Base-by-base conservation (phyloP, 2,888 invertebrate species). In the Microlaimidae sp. region DNA sequence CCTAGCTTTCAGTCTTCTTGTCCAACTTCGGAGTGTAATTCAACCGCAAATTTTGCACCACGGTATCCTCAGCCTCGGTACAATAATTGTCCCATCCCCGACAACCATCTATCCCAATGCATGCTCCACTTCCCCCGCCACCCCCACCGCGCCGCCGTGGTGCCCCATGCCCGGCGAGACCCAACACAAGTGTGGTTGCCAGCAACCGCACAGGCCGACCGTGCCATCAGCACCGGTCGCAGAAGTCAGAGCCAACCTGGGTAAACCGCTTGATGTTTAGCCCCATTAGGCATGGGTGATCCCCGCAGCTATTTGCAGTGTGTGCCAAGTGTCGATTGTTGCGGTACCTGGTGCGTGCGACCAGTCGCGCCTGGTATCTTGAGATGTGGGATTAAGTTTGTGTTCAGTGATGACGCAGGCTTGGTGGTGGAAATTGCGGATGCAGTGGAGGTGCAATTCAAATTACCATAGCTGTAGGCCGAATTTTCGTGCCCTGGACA, bases 351-450 rank as follows among this genome's bases (percentile, higher is more conserved):
- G 64, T 59, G 63, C 56, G 46, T 60, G 27, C 66, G 67, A 66
- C 68, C 68, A 38, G 69, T 67, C 55, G 66, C 67, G 40, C 66
- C 65, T 38, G 65, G 60, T 49, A 69, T 67, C 69, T 68, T 59
- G 67, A 67, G 53, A 62, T 60, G 32, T 52, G 53, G 41, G 57
- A 63, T 13, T 66, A 66, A 58, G 61, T 66, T 26, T 62, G 63
- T 53, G 32, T 32, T n/a, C n/a, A n/a, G n/a, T n/a, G n/a, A n/a
- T n/a, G n/a, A n/a, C n/a, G n/a, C n/a, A n/a, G n/a, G n/a, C n/a
- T n/a, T n/a, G n/a, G n/a, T n/a, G n/a, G n/a, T n/a, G n/a, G n/a
- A n/a, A n/a, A n/a, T n/a, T n/a, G n/a, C n/a, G n/a, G n/a, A n/a
- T n/a, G n/a, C n/a, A n/a, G n/a, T n/a, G n/a, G n/a, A n/a, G n/a